phyloP scores from a whole-genome alignment of 2,888 invertebrate genomes.

The Stenichneumon culpator region DNA sequence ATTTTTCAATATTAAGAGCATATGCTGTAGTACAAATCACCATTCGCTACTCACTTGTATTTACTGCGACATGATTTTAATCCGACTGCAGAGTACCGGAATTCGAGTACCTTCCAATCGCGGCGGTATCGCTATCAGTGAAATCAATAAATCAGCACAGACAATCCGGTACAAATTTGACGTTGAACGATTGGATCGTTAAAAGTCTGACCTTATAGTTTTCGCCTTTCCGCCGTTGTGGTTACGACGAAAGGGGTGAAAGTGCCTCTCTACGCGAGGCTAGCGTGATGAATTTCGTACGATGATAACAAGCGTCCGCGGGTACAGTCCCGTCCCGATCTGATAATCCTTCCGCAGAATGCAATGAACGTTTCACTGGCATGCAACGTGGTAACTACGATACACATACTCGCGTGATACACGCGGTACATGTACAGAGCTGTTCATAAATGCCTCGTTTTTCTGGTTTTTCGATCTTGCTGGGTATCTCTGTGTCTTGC shows the following conservation, averaged over 20 bases:
- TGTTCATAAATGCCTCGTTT: too few species aligned
- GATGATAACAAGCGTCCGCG: constrained; percentile 46
- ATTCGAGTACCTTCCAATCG: too few species aligned
- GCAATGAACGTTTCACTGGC: constrained; percentile 44
- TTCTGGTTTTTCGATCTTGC: too few species aligned
- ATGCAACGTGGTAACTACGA: constrained; percentile 50
- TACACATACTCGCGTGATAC: constrained; percentile 1
- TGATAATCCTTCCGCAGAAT: constrained; percentile 43
- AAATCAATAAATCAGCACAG: not conserved
- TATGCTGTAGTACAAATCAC: too few species aligned
- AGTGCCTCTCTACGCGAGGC: constrained; percentile 6
- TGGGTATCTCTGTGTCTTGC: too few species aligned
- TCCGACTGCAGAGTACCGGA: too few species aligned
- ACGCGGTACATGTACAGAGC: not conserved
- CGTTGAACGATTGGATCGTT: constrained; percentile 33
- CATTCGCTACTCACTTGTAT: too few species aligned
- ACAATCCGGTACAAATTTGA: not conserved
- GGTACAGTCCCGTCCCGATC: constrained; percentile 47
- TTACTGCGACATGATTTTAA: too few species aligned
- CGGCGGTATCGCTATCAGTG: too few species aligned
- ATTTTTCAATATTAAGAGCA: too few species aligned
- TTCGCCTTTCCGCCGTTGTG: not conserved
- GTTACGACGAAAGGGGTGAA: constrained; percentile 20
- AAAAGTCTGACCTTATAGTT: constrained; percentile 30
- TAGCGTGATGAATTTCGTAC: constrained; percentile 57